These are phyloP conservation scores for Rhinolophus sinicus DNA, from an alignment of 2,113 vertebrate genomes.

Conservation along the genomic window DNA sequence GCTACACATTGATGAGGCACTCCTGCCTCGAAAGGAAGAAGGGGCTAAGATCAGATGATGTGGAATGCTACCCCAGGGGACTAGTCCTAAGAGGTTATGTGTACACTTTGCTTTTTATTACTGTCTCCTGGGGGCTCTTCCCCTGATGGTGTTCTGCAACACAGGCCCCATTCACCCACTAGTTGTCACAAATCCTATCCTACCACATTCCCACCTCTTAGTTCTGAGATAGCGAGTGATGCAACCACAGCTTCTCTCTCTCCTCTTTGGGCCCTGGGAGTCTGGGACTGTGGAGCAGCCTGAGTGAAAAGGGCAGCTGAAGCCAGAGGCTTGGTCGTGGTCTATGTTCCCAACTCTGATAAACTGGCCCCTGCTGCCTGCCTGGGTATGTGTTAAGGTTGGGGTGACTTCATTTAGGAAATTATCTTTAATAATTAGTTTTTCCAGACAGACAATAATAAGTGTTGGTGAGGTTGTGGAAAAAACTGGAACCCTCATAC, in stretches of 20 bases:
- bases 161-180: not conserved
- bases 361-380: not conserved
- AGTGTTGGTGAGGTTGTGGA: not conserved
- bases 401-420: not conserved
- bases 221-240: not conserved
- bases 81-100: not conserved
- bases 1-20: not conserved
- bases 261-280: not conserved
- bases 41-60: not conserved
- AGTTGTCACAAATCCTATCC: not conserved
- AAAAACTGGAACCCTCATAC: not conserved
- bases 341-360: not conserved
- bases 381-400: not conserved
- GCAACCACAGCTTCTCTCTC: not conserved
- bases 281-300: not conserved
- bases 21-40: not conserved
- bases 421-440: not conserved
- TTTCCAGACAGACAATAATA: constrained; percentile 17
- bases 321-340: not conserved
- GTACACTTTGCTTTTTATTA: not conserved
- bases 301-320: not conserved
- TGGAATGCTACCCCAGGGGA: not conserved
- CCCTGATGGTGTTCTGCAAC: constrained; percentile 2
- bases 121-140: not conserved
- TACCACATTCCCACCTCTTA: not conserved